phyloP scores from a whole-genome alignment of 2,888 invertebrate species.

The Odontocerum albicorne region DNA sequence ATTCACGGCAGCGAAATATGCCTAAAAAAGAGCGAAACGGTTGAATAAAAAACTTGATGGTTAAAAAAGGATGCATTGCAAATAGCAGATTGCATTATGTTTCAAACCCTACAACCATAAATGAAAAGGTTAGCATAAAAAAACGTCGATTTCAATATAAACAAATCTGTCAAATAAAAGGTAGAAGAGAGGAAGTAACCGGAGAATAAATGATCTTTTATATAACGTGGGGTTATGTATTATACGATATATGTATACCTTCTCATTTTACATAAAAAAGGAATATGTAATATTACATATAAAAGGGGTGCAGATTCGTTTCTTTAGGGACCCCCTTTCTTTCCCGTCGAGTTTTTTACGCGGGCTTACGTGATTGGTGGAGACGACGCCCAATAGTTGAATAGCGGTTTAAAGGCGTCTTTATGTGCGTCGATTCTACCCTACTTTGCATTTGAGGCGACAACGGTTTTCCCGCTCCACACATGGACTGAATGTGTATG shows the following conservation, averaged over 20 bases:
- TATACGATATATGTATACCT: not conserved
- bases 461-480: constrained; percentile 28
- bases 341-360: constrained; percentile 31
- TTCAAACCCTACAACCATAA: constrained; percentile 18
- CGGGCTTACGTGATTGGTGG: constrained; percentile 27
- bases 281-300: constrained; percentile 25
- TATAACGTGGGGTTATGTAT: constrained; percentile 4
- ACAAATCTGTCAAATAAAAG: constrained; percentile 26
- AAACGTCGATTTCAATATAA: constrained; percentile 26
- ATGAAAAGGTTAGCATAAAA: constrained; percentile 15
- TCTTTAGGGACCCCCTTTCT: constrained; percentile 34
- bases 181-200: constrained; percentile 5
- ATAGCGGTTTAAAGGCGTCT: constrained; percentile 30
- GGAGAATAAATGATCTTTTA: constrained; percentile 15
- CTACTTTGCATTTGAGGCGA: constrained; percentile 37
- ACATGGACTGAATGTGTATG: not conserved
- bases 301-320: constrained; percentile 27
- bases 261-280: constrained; percentile 29
- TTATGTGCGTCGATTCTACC: constrained; percentile 35
- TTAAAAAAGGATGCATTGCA: constrained; percentile 32
- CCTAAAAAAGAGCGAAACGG: constrained; percentile 20
- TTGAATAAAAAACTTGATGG: constrained; percentile 23
- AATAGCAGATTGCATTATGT: constrained; percentile 24
- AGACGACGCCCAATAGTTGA: constrained; percentile 30
- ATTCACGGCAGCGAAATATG: constrained; percentile 18